These are phyloP conservation scores for Recurvirostra avosetta DNA, from an alignment of 2,113 vertebrate genomes.

Conservation along the genomic window DNA sequence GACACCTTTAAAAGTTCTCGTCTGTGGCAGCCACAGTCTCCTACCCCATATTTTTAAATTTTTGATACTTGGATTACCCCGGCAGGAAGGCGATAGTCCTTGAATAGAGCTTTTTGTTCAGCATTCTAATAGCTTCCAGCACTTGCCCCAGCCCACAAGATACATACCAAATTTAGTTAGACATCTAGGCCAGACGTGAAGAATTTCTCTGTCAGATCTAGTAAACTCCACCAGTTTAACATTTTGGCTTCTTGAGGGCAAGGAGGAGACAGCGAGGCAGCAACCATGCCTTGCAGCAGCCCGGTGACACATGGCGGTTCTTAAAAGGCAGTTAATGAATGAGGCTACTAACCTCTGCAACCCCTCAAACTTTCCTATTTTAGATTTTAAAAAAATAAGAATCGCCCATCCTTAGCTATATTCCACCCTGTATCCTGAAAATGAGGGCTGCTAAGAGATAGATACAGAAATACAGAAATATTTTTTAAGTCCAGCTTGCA, in stretches of 20 bases:
- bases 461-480: not conserved
- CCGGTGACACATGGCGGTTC: conserved; percentile 35
- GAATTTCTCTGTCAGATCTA: conserved; percentile 74
- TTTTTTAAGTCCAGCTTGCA: not conserved
- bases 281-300: not conserved
- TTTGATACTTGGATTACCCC: conserved; percentile 82
- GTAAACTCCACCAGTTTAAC: conserved; percentile 49
- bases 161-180: conserved; percentile 72
- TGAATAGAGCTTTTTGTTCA: conserved; percentile 88
- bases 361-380: not conserved
- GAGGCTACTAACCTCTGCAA: conserved; percentile 10
- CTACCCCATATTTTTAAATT: conserved; percentile 73
- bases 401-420: not conserved
- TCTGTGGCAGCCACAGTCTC: conserved; percentile 57
- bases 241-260: conserved; percentile 43
- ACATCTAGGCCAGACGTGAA: conserved; percentile 69
- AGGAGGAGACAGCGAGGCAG: conserved; percentile 39
- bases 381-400: not conserved
- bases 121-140: conserved; percentile 87
- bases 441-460: not conserved
- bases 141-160: conserved; percentile 76
- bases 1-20: conserved; percentile 64
- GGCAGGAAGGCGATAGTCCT: conserved; percentile 83
- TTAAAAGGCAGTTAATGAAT: conserved; percentile 52
- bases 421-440: not conserved